A percentile compares a stretch with the other conserved stretches of the same genome.
These are phyloP conservation scores for Egretta garzetta DNA, from an alignment of 2,113 vertebrate genomes.

Conservation along the genomic window DNA sequence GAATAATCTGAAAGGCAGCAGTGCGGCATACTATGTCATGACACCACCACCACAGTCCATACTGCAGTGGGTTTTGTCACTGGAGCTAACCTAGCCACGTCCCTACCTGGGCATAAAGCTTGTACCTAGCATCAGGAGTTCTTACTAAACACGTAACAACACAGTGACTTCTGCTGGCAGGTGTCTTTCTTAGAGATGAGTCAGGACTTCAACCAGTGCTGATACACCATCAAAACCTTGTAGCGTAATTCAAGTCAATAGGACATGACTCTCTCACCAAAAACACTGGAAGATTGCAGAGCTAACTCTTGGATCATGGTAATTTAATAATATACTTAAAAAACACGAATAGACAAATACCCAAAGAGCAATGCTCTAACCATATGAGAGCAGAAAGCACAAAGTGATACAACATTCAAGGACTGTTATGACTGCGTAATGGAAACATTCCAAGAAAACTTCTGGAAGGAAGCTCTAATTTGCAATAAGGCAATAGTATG, in stretches of 20 bases:
- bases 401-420: background rate
- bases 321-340: background rate
- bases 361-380: background rate
- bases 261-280: background rate
- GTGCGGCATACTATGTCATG: background rate
- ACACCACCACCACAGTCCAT: background rate
- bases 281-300: background rate
- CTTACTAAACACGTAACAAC: background rate
- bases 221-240: background rate
- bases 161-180: background rate
- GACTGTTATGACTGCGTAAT: background rate
- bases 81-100: fast-evolving
- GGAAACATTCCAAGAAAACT: background rate
- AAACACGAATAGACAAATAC: background rate
- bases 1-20: background rate
- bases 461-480: background rate
- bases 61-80: background rate
- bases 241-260: background rate
- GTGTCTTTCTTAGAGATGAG: background rate
- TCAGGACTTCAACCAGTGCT: background rate
- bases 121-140: background rate
- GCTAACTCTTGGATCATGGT: background rate
- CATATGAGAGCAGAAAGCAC: background rate
- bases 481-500: background rate
- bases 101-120: background rate